phyloP scores from a whole-genome alignment of 1,140 invertebrate species.

The Heliconius hermathena region DNA sequence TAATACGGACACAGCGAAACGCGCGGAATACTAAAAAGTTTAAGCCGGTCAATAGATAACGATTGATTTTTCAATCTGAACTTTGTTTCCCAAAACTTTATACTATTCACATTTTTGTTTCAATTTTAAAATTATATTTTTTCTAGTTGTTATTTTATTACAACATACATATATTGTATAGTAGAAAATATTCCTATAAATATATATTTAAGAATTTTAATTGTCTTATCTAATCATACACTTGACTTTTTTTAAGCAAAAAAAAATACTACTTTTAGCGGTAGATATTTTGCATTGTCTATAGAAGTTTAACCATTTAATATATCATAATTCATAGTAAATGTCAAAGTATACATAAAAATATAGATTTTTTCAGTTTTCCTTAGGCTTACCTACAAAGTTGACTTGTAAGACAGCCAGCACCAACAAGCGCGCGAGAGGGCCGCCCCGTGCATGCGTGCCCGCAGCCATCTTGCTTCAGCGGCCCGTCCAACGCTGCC shows the following conservation, averaged over 20 bases:
- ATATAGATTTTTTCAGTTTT: not conserved
- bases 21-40: slow-evolving; percentile 39
- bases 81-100: not conserved
- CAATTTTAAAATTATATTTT: too few relatives aligned
- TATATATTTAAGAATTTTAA: too few relatives aligned
- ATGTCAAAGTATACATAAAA: too few relatives aligned
- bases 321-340: too few relatives aligned
- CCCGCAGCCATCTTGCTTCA: slow-evolving; percentile 68
- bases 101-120: not conserved
- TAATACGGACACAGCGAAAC: slow-evolving; percentile 43
- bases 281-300: too few relatives aligned
- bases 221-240: too few relatives aligned
- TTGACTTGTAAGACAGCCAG: slow-evolving; percentile 72
- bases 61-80: slow-evolving; percentile 18
- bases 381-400: slow-evolving; percentile 65
- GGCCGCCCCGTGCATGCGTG: slow-evolving; percentile 54
- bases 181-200: too few relatives aligned
- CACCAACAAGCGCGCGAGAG: slow-evolving; percentile 68
- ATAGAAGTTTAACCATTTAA: too few relatives aligned
- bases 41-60: slow-evolving; percentile 32
- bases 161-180: too few relatives aligned
- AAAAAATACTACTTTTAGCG: too few relatives aligned
- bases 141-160: too few relatives aligned
- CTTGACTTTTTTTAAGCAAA: not conserved
- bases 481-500: slow-evolving; percentile 60